Conservation (phyloP, 2,797 vertebrate genomes). For the Propithecus deckenii region DNA sequence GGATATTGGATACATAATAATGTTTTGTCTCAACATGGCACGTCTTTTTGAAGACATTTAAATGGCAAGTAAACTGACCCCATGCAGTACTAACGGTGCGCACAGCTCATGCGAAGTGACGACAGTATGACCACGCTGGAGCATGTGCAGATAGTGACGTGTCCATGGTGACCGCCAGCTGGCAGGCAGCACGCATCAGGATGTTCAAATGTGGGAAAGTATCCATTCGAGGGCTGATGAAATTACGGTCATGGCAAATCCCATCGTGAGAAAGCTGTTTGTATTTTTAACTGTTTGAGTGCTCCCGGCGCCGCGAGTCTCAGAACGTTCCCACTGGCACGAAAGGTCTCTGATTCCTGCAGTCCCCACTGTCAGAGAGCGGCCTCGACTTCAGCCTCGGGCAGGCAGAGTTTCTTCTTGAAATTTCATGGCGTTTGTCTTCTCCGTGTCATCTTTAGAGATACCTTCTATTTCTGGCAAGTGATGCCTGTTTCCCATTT, state of each 20-base stretch:
- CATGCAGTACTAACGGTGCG: fast-evolving
- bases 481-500: neutral
- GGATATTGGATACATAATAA: fast-evolving
- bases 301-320: neutral
- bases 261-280: neutral
- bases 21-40: neutral
- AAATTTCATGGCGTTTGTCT: neutral
- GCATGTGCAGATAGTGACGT: neutral
- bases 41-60: neutral
- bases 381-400: neutral
- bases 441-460: neutral
- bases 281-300: neutral
- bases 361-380: neutral
- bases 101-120: neutral
- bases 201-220: no score
- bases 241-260: neutral
- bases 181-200: neutral
- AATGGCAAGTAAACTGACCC: neutral
- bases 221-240: neutral
- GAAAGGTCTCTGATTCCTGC: neutral
- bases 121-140: neutral
- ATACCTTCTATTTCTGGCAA: neutral
- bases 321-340: fast-evolving
- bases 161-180: neutral
- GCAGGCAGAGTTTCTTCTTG: neutral